These are phyloP conservation scores for Menidia beryllina DNA, from an alignment of 2,113 vertebrate genomes.

Conservation along the genomic window DNA sequence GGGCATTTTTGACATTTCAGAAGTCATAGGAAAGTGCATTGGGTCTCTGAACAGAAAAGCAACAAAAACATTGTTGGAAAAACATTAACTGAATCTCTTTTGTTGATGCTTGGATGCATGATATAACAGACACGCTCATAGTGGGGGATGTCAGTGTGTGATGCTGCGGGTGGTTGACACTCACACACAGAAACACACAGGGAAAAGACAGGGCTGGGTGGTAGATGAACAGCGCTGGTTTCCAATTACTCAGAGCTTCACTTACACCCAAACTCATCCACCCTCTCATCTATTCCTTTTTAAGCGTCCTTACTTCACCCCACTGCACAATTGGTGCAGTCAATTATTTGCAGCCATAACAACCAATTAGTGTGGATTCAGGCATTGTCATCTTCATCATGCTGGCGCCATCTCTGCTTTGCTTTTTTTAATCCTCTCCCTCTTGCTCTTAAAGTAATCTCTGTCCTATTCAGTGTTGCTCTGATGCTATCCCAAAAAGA, in stretches of 20 bases:
- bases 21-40: background rate
- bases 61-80: background rate
- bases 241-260: conserved; percentile 38
- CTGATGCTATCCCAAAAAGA: background rate
- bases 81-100: background rate
- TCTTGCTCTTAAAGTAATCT: conserved; percentile 9
- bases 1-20: background rate
- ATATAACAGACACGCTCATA: too few species aligned
- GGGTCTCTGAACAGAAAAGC: background rate
- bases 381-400: background rate
- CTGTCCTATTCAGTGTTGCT: background rate
- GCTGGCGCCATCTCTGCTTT: background rate
- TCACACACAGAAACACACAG: conserved; percentile 14
- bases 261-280: conserved; percentile 40
- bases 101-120: background rate
- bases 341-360: conserved; percentile 4
- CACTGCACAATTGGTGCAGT: conserved; percentile 25
- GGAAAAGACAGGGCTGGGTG: conserved; percentile 22
- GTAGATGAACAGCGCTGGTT: conserved; percentile 28
- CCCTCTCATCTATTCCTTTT: conserved; percentile 46
- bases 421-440: background rate
- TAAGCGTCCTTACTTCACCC: conserved; percentile 25
- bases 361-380: conserved; percentile 1
- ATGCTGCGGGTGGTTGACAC: conserved; percentile 10
- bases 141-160: background rate